Evolutionary conservation across 2,113 vertebrate genomes (phyloP).

Genomic region (Coryphaenoides rupestris): DNA sequence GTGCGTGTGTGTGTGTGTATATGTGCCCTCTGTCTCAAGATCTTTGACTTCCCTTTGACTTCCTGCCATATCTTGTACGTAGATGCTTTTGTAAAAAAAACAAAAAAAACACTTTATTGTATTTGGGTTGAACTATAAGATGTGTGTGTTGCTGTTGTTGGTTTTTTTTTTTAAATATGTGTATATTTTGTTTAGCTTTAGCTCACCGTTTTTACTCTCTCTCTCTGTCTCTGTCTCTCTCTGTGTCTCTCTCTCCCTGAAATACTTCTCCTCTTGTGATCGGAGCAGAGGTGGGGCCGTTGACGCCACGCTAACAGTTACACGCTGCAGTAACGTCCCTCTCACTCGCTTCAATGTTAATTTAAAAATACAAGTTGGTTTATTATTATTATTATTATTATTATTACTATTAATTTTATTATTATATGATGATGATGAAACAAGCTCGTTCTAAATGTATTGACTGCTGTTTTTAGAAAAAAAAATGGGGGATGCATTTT

Average conservation of each 20-base stretch:
- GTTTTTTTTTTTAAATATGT: conserved; percentile 59
- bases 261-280: conserved; percentile 53
- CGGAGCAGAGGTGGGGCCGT: conserved; percentile 75
- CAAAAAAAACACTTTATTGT: conserved; percentile 63
- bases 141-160: conserved; percentile 32
- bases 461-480: conserved; percentile 79
- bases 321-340: conserved; percentile 76
- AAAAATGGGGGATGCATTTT: conserved; percentile 68
- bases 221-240: too few species aligned
- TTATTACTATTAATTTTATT: conserved; percentile 60
- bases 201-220: conserved; percentile 54
- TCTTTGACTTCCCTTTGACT: conserved; percentile 31
- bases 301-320: conserved; percentile 77
- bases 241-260: conserved; percentile 53
- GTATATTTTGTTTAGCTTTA: conserved; percentile 63
- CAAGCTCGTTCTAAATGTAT: conserved; percentile 75
- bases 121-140: conserved; percentile 63
- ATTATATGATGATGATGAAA: conserved; percentile 66
- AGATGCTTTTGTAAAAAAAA: conserved; percentile 65
- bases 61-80: conserved; percentile 63
- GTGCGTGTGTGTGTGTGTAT: too few species aligned
- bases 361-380: conserved; percentile 72
- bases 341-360: conserved; percentile 66
- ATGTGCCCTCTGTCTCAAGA: conserved; percentile 28
- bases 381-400: conserved; percentile 44